phyloP scores from a whole-genome alignment of 2,888 invertebrate genomes.

The Heteromyza rotundicornis region DNA sequence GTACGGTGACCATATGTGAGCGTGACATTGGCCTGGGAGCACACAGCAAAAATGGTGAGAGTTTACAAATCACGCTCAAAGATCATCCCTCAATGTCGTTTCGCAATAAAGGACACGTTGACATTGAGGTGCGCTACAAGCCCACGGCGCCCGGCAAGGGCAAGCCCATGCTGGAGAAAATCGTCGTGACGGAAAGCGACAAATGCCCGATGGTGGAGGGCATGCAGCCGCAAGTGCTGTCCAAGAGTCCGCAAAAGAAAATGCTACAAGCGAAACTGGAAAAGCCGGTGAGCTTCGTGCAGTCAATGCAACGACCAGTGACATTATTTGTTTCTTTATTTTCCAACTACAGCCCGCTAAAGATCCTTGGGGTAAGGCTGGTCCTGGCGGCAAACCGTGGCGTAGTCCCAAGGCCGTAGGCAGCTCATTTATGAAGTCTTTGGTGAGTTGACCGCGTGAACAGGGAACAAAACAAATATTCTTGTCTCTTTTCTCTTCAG shows the following conservation, averaged over 20 bases:
- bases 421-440: constrained; percentile 76
- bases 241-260: constrained; percentile 38
- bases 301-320: constrained; percentile 18
- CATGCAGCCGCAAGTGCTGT: neutral
- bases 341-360: constrained; percentile 42
- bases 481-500: constrained; percentile 34
- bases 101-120: constrained; percentile 68
- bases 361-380: constrained; percentile 58
- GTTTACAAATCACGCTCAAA: constrained; percentile 59
- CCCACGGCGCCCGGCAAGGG: constrained; percentile 63
- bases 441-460: too few species aligned
- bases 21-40: constrained; percentile 35
- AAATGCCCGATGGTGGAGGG: constrained; percentile 39
- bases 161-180: constrained; percentile 68
- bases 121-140: constrained; percentile 74
- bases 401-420: constrained; percentile 76
- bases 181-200: constrained; percentile 54
- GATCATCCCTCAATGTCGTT: constrained; percentile 73
- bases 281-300: constrained; percentile 51
- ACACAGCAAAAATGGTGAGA: constrained; percentile 48
- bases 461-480: neutral
- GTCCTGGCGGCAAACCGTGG: constrained; percentile 74
- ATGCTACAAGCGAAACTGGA: constrained; percentile 46
- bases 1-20: constrained; percentile 51
- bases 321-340: constrained; percentile 26